Evolutionary conservation across 2,888 invertebrate genomes (phyloP), one percentile per base, ranked within the genome.

Genomic region (Platypus cylindrus): DNA sequence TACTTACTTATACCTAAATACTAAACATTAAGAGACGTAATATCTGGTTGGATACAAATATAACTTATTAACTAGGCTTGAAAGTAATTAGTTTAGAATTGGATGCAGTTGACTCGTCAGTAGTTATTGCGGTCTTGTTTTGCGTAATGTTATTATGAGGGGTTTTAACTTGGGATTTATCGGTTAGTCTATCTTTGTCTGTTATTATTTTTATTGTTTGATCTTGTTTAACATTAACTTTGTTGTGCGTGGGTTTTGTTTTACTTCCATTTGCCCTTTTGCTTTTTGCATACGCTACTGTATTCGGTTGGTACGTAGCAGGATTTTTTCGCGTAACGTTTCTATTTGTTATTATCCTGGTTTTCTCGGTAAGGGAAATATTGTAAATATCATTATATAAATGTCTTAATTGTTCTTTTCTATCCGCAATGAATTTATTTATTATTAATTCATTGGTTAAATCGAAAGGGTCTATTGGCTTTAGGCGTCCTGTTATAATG

Each of bases 101-200:
- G n/a, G n/a, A n/a, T n/a, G n/a, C n/a, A n/a, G n/a, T n/a, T n/a
- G n/a, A n/a, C n/a, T n/a, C n/a, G n/a, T n/a, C n/a, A 26, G 23
- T 22, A 39, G 32, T 24, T 42, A 42, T 20, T 42, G 40, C 30
- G 37, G n/a, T n/a, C n/a, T n/a, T n/a, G n/a, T n/a, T n/a, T n/a
- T n/a, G n/a, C n/a, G n/a, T n/a, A n/a, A n/a, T n/a, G n/a, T n/a
- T n/a, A n/a, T 15, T 16, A 13, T 29, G 11, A n/a, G n/a, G 17
- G 7, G 16, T 30, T 27, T 36, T 36, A 3, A 41, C 12, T 17
- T 30, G 24, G 9, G 36, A 34, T 40, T 42, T 42, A 28, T 42
- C 36, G 3, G 32, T 36, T 18, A 17, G 4, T 42, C 18, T 12
- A 18, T 27, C 28, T 17, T 17, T 30, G 11, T 20, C 31, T 28